A percentile compares a stretch with the other conserved stretches of the same genome.
phyloP scores from a whole-genome alignment of 2,888 invertebrate species.

The Drosophila mulleri region DNA sequence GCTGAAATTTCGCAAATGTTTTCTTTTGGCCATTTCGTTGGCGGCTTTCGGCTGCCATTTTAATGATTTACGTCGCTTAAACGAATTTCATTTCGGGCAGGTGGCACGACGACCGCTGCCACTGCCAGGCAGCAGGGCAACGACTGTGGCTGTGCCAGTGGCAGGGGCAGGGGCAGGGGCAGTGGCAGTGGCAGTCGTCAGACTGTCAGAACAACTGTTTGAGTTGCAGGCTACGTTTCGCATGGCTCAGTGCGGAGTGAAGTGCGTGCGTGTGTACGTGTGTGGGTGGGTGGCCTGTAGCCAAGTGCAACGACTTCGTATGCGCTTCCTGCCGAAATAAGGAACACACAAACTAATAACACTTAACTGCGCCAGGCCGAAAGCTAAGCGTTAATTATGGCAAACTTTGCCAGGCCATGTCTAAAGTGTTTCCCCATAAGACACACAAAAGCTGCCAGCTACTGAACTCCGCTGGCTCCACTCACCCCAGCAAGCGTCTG shows the following conservation, averaged over 20 bases:
- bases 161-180: slow-evolving; percentile 6
- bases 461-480: slow-evolving; percentile 48
- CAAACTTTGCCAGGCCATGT: slow-evolving; percentile 64
- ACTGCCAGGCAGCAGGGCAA: slow-evolving; percentile 7
- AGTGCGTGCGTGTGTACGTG: slow-evolving; percentile 25
- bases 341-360: slow-evolving; percentile 66
- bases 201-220: slow-evolving; percentile 59
- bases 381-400: slow-evolving; percentile 77
- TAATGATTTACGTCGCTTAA: slow-evolving; percentile 74
- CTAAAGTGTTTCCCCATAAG: slow-evolving; percentile 57
- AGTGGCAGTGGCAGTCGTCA: slow-evolving; percentile 2
- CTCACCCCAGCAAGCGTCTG: neutral
- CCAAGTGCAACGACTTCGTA: slow-evolving; percentile 58
- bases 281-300: slow-evolving; percentile 20
- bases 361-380: slow-evolving; percentile 64
- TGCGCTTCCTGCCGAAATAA: slow-evolving; percentile 47
- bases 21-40: slow-evolving; percentile 70
- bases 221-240: slow-evolving; percentile 27
- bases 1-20: slow-evolving; percentile 78
- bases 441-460: slow-evolving; percentile 66
- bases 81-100: slow-evolving; percentile 60
- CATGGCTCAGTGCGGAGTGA: slow-evolving; percentile 17
- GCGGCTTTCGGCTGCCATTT: slow-evolving; percentile 57
- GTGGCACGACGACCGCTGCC: slow-evolving; percentile 23
- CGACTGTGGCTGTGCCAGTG: slow-evolving; percentile 14